These are phyloP conservation scores for Calycopis cecrops DNA, from an alignment of 1,140 invertebrate species.

Conservation along the genomic window DNA sequence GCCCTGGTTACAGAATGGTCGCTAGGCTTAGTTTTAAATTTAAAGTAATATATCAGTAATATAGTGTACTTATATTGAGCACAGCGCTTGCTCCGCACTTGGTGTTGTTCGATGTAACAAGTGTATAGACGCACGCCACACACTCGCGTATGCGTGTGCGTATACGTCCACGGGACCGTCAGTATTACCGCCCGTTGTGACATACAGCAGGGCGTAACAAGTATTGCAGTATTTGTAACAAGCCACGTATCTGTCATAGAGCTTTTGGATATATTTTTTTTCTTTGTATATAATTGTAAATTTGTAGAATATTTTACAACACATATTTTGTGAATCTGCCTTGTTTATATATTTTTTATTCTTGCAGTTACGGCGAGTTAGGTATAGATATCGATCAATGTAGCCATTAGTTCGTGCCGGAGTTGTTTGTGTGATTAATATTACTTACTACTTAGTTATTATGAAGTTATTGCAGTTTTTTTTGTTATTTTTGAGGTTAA, in stretches of 20 bases:
- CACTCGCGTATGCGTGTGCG: background rate
- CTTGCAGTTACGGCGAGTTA: conserved; percentile 23
- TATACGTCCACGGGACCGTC: conserved; percentile 9
- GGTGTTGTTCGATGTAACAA: conserved; percentile 4
- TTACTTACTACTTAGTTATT: conserved; percentile 5
- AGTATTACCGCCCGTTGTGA: conserved; percentile 18
- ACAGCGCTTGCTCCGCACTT: conserved; percentile 7
- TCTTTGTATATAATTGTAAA: conserved; percentile 71
- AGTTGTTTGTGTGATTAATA: conserved; percentile 12
- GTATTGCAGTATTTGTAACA: conserved; percentile 58
- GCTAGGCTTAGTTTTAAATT: conserved; percentile 5
- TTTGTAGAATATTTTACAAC: conserved; percentile 53
- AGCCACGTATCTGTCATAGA: conserved; percentile 52
- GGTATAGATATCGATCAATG: conserved; percentile 25
- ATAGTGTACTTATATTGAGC: conserved; percentile 9
- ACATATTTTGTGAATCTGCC: conserved; percentile 54
- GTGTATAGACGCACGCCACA: background rate
- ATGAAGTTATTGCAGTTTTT: conserved; percentile 6
- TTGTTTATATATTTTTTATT: conserved; percentile 52
- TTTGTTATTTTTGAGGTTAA: conserved; percentile 9
- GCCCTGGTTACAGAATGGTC: background rate
- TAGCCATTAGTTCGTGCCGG: conserved; percentile 18
- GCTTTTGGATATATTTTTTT: conserved; percentile 62
- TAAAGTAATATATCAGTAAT: background rate
- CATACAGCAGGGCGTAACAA: conserved; percentile 31